These are phyloP conservation scores for Anhinga anhinga DNA, from an alignment of 2,113 vertebrate species.

Conservation along the genomic window DNA sequence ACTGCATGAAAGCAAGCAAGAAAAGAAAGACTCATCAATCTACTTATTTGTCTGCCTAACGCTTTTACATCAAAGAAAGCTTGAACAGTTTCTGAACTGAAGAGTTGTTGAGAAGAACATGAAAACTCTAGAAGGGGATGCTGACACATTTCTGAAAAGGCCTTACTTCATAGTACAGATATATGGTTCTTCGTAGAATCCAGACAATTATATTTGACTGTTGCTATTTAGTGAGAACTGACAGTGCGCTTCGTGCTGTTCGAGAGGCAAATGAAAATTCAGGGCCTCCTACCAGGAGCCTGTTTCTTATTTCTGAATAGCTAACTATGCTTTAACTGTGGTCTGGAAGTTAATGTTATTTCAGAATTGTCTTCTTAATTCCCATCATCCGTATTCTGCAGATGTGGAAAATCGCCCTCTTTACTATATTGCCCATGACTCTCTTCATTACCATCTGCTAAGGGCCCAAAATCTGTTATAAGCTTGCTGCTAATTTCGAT, in stretches of 20 bases:
- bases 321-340: constrained; percentile 6
- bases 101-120: background rate
- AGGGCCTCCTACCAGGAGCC: background rate
- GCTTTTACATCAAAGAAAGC: background rate
- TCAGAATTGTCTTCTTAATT: constrained; percentile 7
- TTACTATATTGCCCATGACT: background rate
- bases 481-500: background rate
- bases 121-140: background rate
- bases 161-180: background rate
- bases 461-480: background rate
- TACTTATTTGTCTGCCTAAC: background rate
- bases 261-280: background rate
- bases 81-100: background rate
- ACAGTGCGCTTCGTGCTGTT: background rate
- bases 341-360: background rate
- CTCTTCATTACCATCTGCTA: background rate
- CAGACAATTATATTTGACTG: background rate
- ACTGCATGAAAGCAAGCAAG: background rate
- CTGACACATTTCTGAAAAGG: background rate
- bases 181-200: background rate
- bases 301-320: constrained; percentile 42
- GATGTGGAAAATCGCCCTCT: background rate
- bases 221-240: background rate
- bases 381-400: background rate
- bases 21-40: background rate